Evolutionary conservation across 2,888 invertebrate genomes (phyloP).

Genomic region (Drosophila trichaetosa): DNA sequence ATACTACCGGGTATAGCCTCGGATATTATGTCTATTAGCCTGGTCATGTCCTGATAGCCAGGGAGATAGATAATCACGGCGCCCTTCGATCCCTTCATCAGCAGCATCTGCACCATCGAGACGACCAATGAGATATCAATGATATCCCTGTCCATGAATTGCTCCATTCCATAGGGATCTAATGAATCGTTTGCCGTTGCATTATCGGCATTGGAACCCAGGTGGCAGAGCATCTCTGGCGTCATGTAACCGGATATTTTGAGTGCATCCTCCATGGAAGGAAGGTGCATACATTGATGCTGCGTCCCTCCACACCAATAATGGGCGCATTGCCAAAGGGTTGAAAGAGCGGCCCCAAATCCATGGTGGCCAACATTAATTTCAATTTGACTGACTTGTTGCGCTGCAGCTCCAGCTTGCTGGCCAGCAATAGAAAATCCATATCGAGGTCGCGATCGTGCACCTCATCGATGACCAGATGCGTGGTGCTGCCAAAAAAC

Average conservation of each 20-base stretch:
- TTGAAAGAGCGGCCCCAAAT: conserved; percentile 90
- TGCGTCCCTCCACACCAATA: conserved; percentile 91
- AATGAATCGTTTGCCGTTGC: conserved; percentile 86
- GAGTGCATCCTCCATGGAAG: conserved; percentile 92
- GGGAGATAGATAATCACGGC: conserved; percentile 95
- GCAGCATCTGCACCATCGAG: conserved; percentile 87
- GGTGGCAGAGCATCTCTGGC: conserved; percentile 14
- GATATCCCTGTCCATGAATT: conserved; percentile 87
- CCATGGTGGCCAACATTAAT: conserved; percentile 97
- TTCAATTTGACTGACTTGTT: conserved; percentile 91
- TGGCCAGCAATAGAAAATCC: conserved; percentile 95
- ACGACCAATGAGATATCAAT: conserved; percentile 92
- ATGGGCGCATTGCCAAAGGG: conserved; percentile 94
- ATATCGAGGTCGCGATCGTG: conserved; percentile 97
- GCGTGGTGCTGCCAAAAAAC: conserved; percentile 86
- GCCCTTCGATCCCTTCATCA: conserved; percentile 84
- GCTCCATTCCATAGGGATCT: conserved; percentile 88
- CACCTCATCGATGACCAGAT: conserved; percentile 96
- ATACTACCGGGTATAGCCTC: conserved; percentile 10
- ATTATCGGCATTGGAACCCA: conserved; percentile 13
- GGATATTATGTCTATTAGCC: conserved; percentile 88
- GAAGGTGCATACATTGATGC: conserved; percentile 90
- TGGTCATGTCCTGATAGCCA: conserved; percentile 96
- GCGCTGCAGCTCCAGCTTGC: conserved; percentile 90
- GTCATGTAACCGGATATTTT: conserved; percentile 85